Base-by-base conservation (phyloP, 2,113 vertebrate genomes). In the Syngnathoides biaculeatus region DNA sequence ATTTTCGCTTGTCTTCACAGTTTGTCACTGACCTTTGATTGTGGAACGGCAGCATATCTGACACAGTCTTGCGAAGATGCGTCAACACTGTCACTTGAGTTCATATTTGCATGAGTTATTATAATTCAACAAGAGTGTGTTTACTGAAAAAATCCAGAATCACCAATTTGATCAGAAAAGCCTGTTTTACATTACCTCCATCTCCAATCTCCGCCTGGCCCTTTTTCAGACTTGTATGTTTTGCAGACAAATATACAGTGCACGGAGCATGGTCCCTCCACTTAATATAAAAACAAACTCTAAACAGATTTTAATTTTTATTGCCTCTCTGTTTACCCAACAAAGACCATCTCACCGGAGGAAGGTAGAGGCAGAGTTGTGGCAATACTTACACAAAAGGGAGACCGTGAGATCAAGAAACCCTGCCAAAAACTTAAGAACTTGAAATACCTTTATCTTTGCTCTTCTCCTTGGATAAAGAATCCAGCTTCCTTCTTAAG, bases 401-500 rank as follows among this genome's bases (percentile, higher is more conserved):
- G 58, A 42, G 9, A 13, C 5, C 9, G 30, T 5, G 20, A 40
- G 20, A 19, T 56, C 13, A 45, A 26, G 60, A 35, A 64, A 72
- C 7, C 7, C 35, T n/a, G 27, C 9, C 4, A 61, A 60, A 15
- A 30, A 27, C 15, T 2, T n/a, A 53, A 68, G 27, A 64, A 69
- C 39, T 58, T 12, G 42, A 3, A 78, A 79, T 93, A 97, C 96
- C 96, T 98, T 93, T 95, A 86, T 98, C 96, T 92, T 93, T 96
- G 78, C 94, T 95, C 90, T 95, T 98, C 90, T 98, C 96, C 77
- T 98, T 98, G 48, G 93, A 93, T 14, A 98, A 87, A 10, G 96
- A 96, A 86, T 97, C 96, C 93, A 97, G 89, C 92, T 97, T 98
- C 92, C 96, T 95, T 89, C 95, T 92, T 86, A 97, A 86, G 0